A percentile compares a stretch with the other conserved stretches of the same genome.
phyloP scores from a whole-genome alignment of 1,140 invertebrate species.

The Caenorhabditis remanei region DNA sequence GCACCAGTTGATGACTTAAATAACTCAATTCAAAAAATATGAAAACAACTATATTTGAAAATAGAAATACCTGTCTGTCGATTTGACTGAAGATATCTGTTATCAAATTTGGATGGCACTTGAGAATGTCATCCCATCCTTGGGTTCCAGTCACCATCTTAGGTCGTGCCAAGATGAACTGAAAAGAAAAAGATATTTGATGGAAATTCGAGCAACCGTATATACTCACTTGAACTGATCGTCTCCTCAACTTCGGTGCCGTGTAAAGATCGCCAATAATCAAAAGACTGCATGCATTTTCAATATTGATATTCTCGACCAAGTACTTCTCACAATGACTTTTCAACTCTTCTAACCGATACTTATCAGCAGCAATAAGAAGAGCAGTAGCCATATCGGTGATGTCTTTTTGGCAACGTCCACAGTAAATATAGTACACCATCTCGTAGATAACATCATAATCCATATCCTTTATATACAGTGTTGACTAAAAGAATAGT shows the following conservation, averaged over 20 bases:
- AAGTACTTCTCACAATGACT: conserved; percentile 72
- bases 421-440: conserved; percentile 76
- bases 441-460: conserved; percentile 74
- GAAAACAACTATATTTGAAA: no score
- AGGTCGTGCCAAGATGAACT: conserved; percentile 60
- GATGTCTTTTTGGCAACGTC: conserved; percentile 71
- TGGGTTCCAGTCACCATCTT: conserved; percentile 56
- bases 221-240: conserved; percentile 71
- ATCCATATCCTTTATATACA: conserved; percentile 76
- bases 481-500: conserved; percentile 70
- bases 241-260: conserved; percentile 69
- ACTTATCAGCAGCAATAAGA: conserved; percentile 78
- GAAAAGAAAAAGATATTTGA: conserved; percentile 24
- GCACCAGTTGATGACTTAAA: conserved; percentile 32
- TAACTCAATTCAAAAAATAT: background rate
- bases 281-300: conserved; percentile 75
- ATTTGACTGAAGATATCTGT: conserved; percentile 73
- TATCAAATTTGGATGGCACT: conserved; percentile 70
- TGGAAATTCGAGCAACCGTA: background rate
- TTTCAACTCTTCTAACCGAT: conserved; percentile 66
- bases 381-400: conserved; percentile 75
- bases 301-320: conserved; percentile 71
- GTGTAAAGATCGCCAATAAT: conserved; percentile 73
- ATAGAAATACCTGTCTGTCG: conserved; percentile 55
- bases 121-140: conserved; percentile 71